These are phyloP conservation scores for Polyommatus iphigenia DNA, from an alignment of 2,888 invertebrate species.

Conservation along the genomic window DNA sequence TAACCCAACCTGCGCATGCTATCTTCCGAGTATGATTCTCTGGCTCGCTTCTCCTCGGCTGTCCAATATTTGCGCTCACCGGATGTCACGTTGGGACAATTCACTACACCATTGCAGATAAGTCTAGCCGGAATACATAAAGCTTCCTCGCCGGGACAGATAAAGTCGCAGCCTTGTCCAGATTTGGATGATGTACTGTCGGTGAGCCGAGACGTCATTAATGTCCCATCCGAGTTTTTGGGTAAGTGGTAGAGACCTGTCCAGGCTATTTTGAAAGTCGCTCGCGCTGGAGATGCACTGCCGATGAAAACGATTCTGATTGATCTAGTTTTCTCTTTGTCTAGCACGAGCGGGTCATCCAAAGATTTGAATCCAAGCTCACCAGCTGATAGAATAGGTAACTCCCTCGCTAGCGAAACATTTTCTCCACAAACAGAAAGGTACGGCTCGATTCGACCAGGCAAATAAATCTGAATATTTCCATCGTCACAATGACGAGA, in stretches of 20 bases:
- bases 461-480: conserved; percentile 89
- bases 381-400: conserved; percentile 89
- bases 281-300: conserved; percentile 89
- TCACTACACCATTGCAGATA: conserved; percentile 92
- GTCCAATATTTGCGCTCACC: conserved; percentile 74
- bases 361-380: conserved; percentile 84
- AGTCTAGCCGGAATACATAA: conserved; percentile 91
- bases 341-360: conserved; percentile 77
- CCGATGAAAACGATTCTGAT: conserved; percentile 87
- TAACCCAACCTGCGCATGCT: conserved; percentile 81
- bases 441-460: conserved; percentile 86
- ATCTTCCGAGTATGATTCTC: conserved; percentile 80
- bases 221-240: conserved; percentile 88
- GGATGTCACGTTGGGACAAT: conserved; percentile 88
- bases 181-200: conserved; percentile 75
- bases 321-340: conserved; percentile 82
- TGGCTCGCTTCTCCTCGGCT: conserved; percentile 72
- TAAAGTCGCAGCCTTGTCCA: conserved; percentile 87
- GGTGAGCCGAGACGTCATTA: conserved; percentile 88
- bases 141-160: conserved; percentile 91
- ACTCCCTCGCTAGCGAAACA: conserved; percentile 88
- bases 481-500: conserved; percentile 93
- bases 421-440: conserved; percentile 92
- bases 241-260: conserved; percentile 93
- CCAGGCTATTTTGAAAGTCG: conserved; percentile 94